phyloP scores from a whole-genome alignment of 2,113 vertebrate species.

The Stercorarius parasiticus region DNA sequence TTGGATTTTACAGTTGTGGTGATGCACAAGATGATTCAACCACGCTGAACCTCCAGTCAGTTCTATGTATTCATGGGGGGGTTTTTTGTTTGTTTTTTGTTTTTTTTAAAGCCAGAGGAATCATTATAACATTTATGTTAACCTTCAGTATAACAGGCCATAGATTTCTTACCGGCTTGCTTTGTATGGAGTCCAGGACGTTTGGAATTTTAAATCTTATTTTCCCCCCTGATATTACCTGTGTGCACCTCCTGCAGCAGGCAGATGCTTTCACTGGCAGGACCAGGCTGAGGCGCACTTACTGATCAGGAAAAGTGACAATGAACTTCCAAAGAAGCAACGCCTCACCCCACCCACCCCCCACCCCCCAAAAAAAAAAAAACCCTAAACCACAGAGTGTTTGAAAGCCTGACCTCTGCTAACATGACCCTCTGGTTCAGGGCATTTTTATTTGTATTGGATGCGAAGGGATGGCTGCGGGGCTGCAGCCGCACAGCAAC shows the following conservation, averaged over 20 bases:
- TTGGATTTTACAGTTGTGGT: neutral
- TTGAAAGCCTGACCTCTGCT: neutral
- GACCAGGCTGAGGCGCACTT: neutral
- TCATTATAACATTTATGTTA: neutral
- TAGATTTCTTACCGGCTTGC: neutral
- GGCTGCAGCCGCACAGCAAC: neutral
- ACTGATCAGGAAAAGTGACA: neutral
- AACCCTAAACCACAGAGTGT: neutral
- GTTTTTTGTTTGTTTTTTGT: neutral
- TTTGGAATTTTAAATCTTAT: neutral
- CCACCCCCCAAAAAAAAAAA: neutral
- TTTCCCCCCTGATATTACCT: neutral
- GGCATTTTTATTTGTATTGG: neutral
- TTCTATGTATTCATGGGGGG: neutral
- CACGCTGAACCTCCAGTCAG: neutral
- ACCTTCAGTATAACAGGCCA: neutral
- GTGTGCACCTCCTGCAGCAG: neutral
- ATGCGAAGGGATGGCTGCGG: neutral
- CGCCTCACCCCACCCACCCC: too few species aligned
- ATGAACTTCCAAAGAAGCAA: constrained; percentile 24
- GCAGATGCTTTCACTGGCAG: neutral
- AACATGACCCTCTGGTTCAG: neutral
- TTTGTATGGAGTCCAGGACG: neutral
- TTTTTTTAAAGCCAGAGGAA: neutral
- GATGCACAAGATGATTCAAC: neutral